phyloP scores from a whole-genome alignment of 2,113 vertebrate species.

The Rhombomys opimus region DNA sequence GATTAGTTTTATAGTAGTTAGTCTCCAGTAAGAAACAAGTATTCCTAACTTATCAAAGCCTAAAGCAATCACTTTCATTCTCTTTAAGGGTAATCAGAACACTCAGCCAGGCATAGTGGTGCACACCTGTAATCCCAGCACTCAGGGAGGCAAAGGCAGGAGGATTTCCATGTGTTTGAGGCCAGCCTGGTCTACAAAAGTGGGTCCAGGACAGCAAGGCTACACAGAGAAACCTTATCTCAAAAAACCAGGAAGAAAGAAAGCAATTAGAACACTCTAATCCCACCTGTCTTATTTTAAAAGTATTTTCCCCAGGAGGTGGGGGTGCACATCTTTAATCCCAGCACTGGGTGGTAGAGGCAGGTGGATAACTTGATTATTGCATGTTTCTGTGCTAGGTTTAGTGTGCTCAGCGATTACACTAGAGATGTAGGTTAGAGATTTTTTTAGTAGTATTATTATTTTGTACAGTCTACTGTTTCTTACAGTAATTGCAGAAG shows the following conservation, averaged over 20 bases:
- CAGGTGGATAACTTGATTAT: background rate
- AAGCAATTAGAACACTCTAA: background rate
- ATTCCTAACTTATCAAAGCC: constrained; percentile 22
- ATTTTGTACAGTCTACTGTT: background rate
- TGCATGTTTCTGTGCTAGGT: background rate
- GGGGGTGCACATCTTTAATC: no score
- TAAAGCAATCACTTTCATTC: background rate
- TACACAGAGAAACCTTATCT: no score
- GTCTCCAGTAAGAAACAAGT: background rate
- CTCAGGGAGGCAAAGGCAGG: no score
- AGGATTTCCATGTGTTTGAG: no score
- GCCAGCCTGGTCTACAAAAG: no score
- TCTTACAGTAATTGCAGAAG: constrained; percentile 15
- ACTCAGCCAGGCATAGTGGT: no score
- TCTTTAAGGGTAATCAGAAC: background rate
- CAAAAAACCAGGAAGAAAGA: no score
- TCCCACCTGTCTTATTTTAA: background rate
- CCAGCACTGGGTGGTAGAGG: no score
- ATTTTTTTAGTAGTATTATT: background rate
- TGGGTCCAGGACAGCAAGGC: no score
- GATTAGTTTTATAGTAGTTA: constrained; percentile 5
- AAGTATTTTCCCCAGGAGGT: background rate
- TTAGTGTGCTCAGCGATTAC: background rate
- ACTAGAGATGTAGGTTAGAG: background rate
- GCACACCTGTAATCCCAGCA: no score